Evolutionary conservation across 2,113 vertebrate species (phyloP).

Genomic region (Corvus hawaiiensis): DNA sequence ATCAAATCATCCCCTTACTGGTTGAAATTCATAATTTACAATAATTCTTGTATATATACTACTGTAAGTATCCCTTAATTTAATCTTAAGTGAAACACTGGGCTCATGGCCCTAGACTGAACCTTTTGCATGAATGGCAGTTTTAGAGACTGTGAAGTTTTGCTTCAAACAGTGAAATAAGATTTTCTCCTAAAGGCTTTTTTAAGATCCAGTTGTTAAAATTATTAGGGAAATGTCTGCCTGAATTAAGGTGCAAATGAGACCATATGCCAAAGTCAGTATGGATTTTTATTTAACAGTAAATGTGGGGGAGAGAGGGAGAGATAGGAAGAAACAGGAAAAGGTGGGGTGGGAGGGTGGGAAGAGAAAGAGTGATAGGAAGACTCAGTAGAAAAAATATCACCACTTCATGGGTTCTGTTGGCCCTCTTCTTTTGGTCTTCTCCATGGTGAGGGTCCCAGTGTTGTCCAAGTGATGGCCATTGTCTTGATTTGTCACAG

Average conservation of each 20-base stretch:
- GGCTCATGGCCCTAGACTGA: background rate
- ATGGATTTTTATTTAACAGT: background rate
- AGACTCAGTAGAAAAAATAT: background rate
- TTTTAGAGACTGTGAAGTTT: background rate
- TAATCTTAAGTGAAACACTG: background rate
- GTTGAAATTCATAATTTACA: background rate
- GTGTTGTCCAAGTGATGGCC: background rate
- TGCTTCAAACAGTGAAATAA: background rate
- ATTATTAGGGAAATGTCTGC: background rate
- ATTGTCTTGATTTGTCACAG: background rate
- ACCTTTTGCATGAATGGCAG: background rate
- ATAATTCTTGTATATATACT: background rate
- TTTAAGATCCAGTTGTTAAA: background rate
- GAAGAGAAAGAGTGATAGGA: background rate
- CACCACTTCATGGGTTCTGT: background rate
- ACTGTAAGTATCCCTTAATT: background rate
- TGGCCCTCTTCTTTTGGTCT: background rate
- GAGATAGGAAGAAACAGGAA: background rate
- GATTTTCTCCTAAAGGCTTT: background rate
- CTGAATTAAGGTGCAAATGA: background rate
- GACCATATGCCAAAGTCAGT: background rate
- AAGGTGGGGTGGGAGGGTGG: background rate
- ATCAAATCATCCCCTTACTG: background rate
- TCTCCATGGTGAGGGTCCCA: background rate
- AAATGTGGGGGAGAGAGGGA: background rate